These are phyloP conservation scores for Gulo gulo DNA, from an alignment of 2,113 vertebrate species.

Conservation along the genomic window DNA sequence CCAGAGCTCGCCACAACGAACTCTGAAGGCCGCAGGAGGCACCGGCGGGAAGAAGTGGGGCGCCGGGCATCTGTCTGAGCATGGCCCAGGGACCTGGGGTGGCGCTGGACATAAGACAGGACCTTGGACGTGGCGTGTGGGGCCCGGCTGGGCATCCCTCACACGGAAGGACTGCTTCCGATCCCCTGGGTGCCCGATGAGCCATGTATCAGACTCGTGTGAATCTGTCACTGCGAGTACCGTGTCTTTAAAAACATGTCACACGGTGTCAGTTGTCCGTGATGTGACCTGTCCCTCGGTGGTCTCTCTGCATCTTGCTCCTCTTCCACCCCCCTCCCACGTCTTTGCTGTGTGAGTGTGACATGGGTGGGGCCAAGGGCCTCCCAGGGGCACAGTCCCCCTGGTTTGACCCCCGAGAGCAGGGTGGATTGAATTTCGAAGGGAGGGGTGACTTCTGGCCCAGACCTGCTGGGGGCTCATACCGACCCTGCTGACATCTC, in stretches of 20 bases:
- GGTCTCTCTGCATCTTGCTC: neutral
- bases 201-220: rapidly evolving
- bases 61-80: rapidly evolving
- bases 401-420: neutral
- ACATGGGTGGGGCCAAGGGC: rapidly evolving
- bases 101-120: rapidly evolving
- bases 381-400: neutral
- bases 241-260: neutral
- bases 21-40: slow-evolving; percentile 82
- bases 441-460: neutral
- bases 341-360: rapidly evolving
- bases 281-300: rapidly evolving
- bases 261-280: neutral
- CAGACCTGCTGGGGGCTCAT: too few species aligned
- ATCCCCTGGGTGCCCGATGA: neutral
- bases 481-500: neutral
- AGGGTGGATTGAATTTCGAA: neutral
- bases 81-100: rapidly evolving
- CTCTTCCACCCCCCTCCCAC: rapidly evolving
- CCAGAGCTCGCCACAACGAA: slow-evolving; percentile 93
- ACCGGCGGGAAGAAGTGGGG: rapidly evolving
- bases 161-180: neutral
- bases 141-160: rapidly evolving
- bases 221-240: neutral
- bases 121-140: rapidly evolving